These are phyloP conservation scores for Neostethus bicornis DNA, from an alignment of 2,797 vertebrate genomes.

Conservation along the genomic window DNA sequence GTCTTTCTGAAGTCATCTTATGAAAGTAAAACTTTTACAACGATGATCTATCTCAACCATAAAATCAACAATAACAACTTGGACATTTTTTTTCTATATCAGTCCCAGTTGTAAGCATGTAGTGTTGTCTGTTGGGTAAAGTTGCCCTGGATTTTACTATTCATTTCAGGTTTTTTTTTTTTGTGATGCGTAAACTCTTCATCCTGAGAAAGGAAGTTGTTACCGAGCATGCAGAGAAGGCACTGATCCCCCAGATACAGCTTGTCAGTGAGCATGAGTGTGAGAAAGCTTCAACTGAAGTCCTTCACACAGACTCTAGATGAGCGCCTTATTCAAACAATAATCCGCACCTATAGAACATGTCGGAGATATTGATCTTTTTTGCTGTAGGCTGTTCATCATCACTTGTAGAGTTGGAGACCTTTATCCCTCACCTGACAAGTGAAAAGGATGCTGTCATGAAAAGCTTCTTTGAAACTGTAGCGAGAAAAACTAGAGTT, in stretches of 20 bases:
- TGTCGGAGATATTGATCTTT: too few relatives aligned
- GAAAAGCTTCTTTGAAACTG: not conserved
- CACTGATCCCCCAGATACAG: not conserved
- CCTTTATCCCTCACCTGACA: not conserved
- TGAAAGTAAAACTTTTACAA: constrained; percentile 2
- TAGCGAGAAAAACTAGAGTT: not conserved
- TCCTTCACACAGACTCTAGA: not conserved
- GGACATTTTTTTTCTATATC: not conserved
- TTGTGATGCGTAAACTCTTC: not conserved
- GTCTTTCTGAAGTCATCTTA: constrained; percentile 2
- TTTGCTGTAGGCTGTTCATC: not conserved
- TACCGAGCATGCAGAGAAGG: not conserved
- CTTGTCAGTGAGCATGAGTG: not conserved
- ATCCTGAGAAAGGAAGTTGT: constrained; percentile 3
- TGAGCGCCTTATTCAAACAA: not conserved
- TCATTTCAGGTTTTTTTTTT: not conserved
- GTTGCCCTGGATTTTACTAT: not conserved
- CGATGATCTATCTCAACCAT: constrained; percentile 1
- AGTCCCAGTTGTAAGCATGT: not conserved
- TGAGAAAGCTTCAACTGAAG: not conserved
- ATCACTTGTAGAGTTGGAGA: not conserved
- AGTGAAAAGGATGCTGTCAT: not conserved
- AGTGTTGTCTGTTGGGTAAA: not conserved
- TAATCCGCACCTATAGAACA: not conserved
- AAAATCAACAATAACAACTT: constrained; percentile 11